Evolutionary conservation across 1,140 invertebrate genomes (phyloP).

Genomic region (Lasaia peninsularis): DNA sequence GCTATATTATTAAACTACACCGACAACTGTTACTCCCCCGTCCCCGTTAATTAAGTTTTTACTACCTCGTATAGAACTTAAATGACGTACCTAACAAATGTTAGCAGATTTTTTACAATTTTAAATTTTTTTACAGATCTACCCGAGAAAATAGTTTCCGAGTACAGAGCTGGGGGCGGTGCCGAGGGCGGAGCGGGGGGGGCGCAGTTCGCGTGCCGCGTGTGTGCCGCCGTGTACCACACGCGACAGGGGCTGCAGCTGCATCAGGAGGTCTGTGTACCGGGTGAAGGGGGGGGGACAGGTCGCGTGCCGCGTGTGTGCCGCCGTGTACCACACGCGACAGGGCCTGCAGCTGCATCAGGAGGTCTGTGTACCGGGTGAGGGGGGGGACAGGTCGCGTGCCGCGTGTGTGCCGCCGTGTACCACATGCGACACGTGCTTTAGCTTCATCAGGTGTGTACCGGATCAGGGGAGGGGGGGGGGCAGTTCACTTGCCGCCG

Average conservation of each 20-base stretch:
- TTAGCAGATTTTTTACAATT: too few species aligned
- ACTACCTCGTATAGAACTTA: too few species aligned
- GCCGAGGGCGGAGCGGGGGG: too few species aligned
- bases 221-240: slow-evolving; percentile 44
- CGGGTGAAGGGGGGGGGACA: slow-evolving; percentile 13
- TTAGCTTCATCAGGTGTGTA: slow-evolving; percentile 33
- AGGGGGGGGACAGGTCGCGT: slow-evolving; percentile 40
- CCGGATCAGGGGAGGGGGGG: not conserved
- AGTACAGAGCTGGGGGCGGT: too few species aligned
- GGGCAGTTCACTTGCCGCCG: slow-evolving; percentile 40
- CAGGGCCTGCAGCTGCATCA: slow-evolving; percentile 39
- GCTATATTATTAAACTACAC: too few species aligned
- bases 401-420: slow-evolving; percentile 42
- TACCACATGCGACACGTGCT: slow-evolving; percentile 39
- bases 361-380: slow-evolving; percentile 27
- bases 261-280: slow-evolving; percentile 40
- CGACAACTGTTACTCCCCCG: too few species aligned
- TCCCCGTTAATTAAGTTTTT: too few species aligned
- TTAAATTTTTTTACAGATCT: slow-evolving; percentile 33
- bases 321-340: slow-evolving; percentile 38
- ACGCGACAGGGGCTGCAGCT: slow-evolving; percentile 33
- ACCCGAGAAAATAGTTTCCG: slow-evolving; percentile 23
- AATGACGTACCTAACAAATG: too few species aligned
- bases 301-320: slow-evolving; percentile 49
- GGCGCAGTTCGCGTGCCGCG: slow-evolving; percentile 42